Evolutionary conservation across 2,888 invertebrate species (phyloP).

Genomic region (Microplitis manilae): DNA sequence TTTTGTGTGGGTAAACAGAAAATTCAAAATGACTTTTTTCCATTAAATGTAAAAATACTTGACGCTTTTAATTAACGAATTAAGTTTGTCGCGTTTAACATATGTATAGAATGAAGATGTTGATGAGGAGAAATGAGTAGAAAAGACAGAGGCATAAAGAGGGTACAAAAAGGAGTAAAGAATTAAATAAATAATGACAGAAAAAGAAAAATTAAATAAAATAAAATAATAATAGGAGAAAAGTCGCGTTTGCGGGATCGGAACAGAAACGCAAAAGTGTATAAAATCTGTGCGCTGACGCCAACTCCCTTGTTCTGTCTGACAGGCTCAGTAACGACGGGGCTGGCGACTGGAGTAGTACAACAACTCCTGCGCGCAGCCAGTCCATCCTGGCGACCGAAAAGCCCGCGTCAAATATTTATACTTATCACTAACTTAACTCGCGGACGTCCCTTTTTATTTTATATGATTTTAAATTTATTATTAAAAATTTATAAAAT

Average conservation of each 20-base stretch:
- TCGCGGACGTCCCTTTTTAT: constrained; percentile 12
- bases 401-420: constrained; percentile 33
- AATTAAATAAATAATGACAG: background rate
- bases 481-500: constrained; percentile 3
- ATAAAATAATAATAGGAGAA: constrained; percentile 8
- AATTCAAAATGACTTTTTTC: background rate
- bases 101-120: background rate
- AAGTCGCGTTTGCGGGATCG: constrained; percentile 11
- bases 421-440: background rate
- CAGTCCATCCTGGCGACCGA: constrained; percentile 35
- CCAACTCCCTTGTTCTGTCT: constrained; percentile 24
- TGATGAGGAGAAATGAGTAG: background rate
- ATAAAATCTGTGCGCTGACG: constrained; percentile 45
- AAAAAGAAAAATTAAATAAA: background rate
- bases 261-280: constrained; percentile 30
- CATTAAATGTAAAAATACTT: background rate
- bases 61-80: background rate
- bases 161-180: background rate
- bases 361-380: constrained; percentile 35
- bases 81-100: background rate
- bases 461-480: background rate
- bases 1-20: background rate
- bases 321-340: constrained; percentile 40
- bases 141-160: background rate
- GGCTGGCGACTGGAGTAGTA: constrained; percentile 38